These are phyloP conservation scores for Caenorhabditis parvicauda DNA, from an alignment of 2,888 invertebrate species.

Conservation along the genomic window DNA sequence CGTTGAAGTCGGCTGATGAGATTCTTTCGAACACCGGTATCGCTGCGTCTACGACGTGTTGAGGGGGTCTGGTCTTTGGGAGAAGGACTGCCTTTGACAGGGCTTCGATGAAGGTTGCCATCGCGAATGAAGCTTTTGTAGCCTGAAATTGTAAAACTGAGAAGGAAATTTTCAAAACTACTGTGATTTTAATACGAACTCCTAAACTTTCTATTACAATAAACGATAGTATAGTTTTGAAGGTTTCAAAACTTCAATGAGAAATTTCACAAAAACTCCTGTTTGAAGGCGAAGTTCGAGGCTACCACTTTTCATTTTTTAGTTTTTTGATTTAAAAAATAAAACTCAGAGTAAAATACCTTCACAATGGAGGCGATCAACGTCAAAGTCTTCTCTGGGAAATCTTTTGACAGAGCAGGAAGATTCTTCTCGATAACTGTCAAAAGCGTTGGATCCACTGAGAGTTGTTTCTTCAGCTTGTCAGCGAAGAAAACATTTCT, in stretches of 20 bases:
- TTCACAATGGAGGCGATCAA: constrained; percentile 12
- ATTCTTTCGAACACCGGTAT: constrained; percentile 9
- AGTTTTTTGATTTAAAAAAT: too few relatives aligned
- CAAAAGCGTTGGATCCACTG: background rate
- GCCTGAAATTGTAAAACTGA: too few relatives aligned
- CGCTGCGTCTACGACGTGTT: constrained; percentile 15
- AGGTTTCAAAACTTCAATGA: too few relatives aligned
- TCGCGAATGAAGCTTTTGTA: background rate
- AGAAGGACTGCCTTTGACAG: constrained; percentile 22
- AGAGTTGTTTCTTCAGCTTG: constrained; percentile 9
- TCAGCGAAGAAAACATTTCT: constrained; percentile 9
- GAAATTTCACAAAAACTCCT: too few relatives aligned
- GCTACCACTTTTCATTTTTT: too few relatives aligned
- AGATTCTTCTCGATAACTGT: constrained; percentile 3
- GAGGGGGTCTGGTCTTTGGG: constrained; percentile 18
- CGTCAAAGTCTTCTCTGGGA: constrained; percentile 15
- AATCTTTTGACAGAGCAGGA: constrained; percentile 3
- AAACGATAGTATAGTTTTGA: too few relatives aligned
- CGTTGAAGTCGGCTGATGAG: constrained; percentile 69
- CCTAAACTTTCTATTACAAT: too few relatives aligned
- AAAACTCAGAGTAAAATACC: background rate
- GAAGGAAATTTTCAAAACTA: background rate
- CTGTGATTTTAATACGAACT: constrained; percentile 2
- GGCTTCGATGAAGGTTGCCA: constrained; percentile 16
- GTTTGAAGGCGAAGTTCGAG: too few relatives aligned